Evolutionary conservation across 2,113 vertebrate species (phyloP), one percentile per base, ranked within the genome.

Genomic region (Eclectus roratus): DNA sequence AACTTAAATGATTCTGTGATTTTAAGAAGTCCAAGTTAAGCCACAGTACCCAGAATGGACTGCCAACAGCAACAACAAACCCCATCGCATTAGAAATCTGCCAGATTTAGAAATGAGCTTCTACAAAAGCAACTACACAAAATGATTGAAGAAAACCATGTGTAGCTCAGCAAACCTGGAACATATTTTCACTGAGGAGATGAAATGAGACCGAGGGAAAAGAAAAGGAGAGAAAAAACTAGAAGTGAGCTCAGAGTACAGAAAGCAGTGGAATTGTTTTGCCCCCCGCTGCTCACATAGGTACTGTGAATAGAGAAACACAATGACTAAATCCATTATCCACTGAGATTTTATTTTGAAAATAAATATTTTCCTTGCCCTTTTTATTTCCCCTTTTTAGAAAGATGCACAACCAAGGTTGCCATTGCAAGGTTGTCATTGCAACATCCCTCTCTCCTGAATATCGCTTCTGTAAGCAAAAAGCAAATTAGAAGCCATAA

Each of bases 131-230:
- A 92, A 46, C 41, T 37, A 74, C 13, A 66, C 11, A 35, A 85
- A 84, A 63, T 66, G 17, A 86, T 8, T 33, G 29, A 93, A 71
- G 50, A 90, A 91, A 96, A 79, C 46, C 4, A 65, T 47, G 65
- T 90, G 65, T 12, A 80, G 44, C 35, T 55, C 60, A 83, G 68
- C 46, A 92, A 94, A 89, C 27, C 49, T 73, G 49, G 70, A 88
- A 82, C 16, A 39, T 70, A 84, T 58, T 95, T 88, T 28, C 64
- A 92, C 37, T 25, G 44, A 39, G 37, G 46, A 88, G 37, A 93
- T 50, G 13, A 93, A 93, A 73, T 39, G 19, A 90, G 58, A 90
- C 5, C 0, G 0, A n/a, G 28, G 17, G 31, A 4, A 0, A 11
- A 55, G 61, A 44, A 13, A 79, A 60, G 17, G 2, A 3, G 1